Evolutionary conservation across 2,888 invertebrate genomes (phyloP).

Genomic region (Trichopoda pennipes): DNA sequence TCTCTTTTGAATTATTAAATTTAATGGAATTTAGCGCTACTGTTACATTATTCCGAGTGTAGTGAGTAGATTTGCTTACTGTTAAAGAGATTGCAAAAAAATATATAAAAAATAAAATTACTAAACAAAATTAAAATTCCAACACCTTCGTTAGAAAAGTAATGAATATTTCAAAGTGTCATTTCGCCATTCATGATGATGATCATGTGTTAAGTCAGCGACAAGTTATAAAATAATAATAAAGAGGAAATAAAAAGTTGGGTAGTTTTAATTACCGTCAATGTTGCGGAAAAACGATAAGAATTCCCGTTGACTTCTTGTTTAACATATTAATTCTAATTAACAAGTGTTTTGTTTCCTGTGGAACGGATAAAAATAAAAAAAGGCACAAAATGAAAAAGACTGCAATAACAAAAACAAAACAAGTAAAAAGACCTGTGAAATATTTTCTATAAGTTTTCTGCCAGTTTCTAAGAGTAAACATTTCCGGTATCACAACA

Average conservation of each 20-base stretch:
- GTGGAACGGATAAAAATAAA: not conserved
- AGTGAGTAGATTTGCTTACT: too few species aligned
- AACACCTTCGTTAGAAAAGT: too few species aligned
- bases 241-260: conserved; percentile 24
- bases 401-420: conserved; percentile 19
- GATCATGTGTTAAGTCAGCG: too few species aligned
- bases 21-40: too few species aligned
- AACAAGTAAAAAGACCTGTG: conserved; percentile 19
- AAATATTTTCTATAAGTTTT: not conserved
- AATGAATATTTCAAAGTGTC: too few species aligned
- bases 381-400: not conserved
- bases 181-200: too few species aligned
- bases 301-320: conserved; percentile 53
- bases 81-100: too few species aligned
- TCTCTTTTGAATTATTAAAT: too few species aligned
- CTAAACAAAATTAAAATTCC: too few species aligned
- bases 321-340: conserved; percentile 59
- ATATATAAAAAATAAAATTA: too few species aligned
- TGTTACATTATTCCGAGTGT: too few species aligned
- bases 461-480: not conserved
- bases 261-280: conserved; percentile 40
- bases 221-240: not conserved
- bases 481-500: conserved; percentile 34
- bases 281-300: conserved; percentile 57
- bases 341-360: conserved; percentile 52